Base-by-base conservation (phyloP, 1,140 invertebrate genomes). In the Drosophila burlai region DNA sequence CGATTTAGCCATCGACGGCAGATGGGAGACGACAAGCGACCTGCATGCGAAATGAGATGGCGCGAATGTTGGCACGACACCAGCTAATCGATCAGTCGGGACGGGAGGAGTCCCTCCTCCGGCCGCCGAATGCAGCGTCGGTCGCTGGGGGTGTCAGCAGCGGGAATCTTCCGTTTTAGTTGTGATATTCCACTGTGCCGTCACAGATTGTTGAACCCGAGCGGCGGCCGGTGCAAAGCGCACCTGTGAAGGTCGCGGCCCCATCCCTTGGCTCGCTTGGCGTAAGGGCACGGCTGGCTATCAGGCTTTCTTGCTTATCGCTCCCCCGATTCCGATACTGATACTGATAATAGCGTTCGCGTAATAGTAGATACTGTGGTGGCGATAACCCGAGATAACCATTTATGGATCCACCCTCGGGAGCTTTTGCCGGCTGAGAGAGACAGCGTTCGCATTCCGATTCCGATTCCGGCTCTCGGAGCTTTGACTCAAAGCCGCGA, bases 11-110 rank as follows among this genome's bases (percentile, higher is more conserved):
- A 71, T 36, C 47, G 59, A 15, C 43, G 40, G 50, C 57, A 61
- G 60, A 66, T 52, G 55, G 43, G 57, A 58, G 45, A n/a, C 67
- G 36, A 29, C 45, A 40, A 43, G 16, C 54, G 45, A 49, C 58
- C 42, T 36, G 79, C 78, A 81, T 81, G 57, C 61, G 24, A 81
- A 81, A 81, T 81, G 58, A 62, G 72, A 58, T 58, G 73, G 43
- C 60, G 49, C 49, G 43, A 73, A 16, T 73, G 50, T 55, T 74
- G 43, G 68, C 69, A 73, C 57, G 43, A 40, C 42, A 43, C 15
- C 49, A 55, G 50, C 18, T 10, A 63, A 49, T 54, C 26, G 36
- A 54, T 63, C 34, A 43, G 67, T 42, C 63, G 31, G 18, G 18
- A 21, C 16, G 21, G 54, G 54, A 26, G 36, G 54, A 26, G 15